phyloP scores from a whole-genome alignment of 2,113 vertebrate species.

The crab-eating macaque (Macaca fascicularis) region DNA sequence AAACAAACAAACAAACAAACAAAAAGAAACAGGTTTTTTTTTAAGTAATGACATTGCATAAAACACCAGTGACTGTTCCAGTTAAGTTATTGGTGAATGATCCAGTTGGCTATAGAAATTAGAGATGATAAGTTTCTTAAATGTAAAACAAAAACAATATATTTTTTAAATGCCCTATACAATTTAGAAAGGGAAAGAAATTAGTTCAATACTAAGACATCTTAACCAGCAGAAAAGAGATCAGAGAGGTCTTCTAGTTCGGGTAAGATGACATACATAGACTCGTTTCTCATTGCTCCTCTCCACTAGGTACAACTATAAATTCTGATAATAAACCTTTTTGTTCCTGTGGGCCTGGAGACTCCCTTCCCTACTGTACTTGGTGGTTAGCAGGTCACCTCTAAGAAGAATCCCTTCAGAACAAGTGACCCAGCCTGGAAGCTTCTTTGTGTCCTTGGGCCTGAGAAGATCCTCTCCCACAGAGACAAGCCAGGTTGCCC shows the following conservation, averaged over 20 bases:
- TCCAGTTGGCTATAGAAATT: neutral
- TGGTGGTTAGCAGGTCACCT: neutral
- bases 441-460: neutral
- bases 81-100: constrained; percentile 6
- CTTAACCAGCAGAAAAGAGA: constrained; percentile 8
- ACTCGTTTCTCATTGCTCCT: neutral
- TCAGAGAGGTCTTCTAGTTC: neutral
- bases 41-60: neutral
- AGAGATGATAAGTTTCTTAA: constrained; percentile 10
- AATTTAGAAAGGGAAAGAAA: neutral
- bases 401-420: neutral
- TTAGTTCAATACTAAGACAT: neutral
- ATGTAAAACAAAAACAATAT: neutral
- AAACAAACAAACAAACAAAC: too few species aligned
- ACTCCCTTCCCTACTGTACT: neutral
- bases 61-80: neutral
- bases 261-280: neutral
- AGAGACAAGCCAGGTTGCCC: neutral
- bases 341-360: neutral
- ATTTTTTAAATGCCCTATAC: neutral
- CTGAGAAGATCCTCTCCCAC: neutral
- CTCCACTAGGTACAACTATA: neutral
- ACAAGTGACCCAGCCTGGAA: neutral
- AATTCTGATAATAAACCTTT: neutral
- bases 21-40: neutral